Conservation (phyloP, 1,140 invertebrate species). For the Neodiprion virginianus region DNA sequence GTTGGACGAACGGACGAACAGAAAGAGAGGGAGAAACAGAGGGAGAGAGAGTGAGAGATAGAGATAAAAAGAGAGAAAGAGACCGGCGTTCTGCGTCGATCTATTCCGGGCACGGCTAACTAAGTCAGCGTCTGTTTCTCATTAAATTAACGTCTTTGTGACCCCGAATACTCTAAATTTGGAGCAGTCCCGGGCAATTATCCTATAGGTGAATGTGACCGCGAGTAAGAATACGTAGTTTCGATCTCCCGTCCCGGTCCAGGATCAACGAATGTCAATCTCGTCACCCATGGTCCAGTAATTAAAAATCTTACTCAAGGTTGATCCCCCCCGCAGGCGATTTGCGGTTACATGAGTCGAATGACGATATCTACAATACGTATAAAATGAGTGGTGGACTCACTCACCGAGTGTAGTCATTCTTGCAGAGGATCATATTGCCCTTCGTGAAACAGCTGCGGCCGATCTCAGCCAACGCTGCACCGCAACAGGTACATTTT, state of each 20-base stretch:
- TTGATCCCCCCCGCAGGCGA: no score
- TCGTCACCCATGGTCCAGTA: no score
- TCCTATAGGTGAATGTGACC: constrained; percentile 35
- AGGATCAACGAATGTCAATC: neutral
- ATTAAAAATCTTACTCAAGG: no score
- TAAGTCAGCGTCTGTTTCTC: constrained; percentile 61
- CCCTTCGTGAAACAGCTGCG: constrained; percentile 89
- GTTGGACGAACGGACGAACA: neutral
- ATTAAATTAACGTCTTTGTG: constrained; percentile 55
- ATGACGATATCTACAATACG: neutral
- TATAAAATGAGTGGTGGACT: constrained; percentile 9
- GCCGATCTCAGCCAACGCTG: constrained; percentile 86
- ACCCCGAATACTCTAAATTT: constrained; percentile 61
- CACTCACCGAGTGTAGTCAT: constrained; percentile 89
- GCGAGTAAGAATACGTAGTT: constrained; percentile 19
- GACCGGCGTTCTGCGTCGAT: constrained; percentile 38
- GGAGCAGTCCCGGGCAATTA: constrained; percentile 53
- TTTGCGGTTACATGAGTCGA: no score
- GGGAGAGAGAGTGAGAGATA: neutral
- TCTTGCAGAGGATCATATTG: constrained; percentile 93
- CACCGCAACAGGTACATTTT: constrained; percentile 89
- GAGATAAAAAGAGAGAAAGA: neutral
- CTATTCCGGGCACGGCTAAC: constrained; percentile 55
- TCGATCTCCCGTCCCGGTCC: constrained; percentile 7
- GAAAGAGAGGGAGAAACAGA: no score